A percentile compares a stretch with the other conserved stretches of the same genome.
Evolutionary conservation across 2,888 invertebrate genomes (phyloP).

Genomic region (Liopterus haemorrhoidalis): DNA sequence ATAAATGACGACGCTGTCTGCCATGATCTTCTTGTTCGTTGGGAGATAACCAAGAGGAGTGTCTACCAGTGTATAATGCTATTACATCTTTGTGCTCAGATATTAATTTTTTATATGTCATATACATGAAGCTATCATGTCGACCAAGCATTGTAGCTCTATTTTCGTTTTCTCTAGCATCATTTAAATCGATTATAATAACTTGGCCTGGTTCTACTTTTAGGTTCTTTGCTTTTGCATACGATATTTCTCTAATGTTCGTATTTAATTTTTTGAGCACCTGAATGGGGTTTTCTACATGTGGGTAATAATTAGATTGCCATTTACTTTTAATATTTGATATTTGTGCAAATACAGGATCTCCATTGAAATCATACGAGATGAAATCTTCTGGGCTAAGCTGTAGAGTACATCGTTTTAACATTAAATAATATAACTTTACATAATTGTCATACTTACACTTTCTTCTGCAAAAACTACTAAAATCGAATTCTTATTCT

Average conservation of each 20-base stretch:
- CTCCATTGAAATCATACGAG: conserved; percentile 41
- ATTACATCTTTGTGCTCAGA: conserved; percentile 47
- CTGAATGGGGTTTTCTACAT: conserved; percentile 55
- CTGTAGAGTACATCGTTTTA: conserved; percentile 36
- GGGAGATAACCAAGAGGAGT: conserved; percentile 50
- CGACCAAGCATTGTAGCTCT: conserved; percentile 52
- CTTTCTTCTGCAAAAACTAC: conserved; percentile 50
- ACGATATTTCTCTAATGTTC: conserved; percentile 37
- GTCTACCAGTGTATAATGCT: conserved; percentile 54
- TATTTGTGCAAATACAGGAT: conserved; percentile 45
- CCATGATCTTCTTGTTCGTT: conserved; percentile 33
- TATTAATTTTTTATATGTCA: conserved; percentile 45
- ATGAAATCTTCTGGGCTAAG: conserved; percentile 48
- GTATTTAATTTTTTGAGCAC: conserved; percentile 50
- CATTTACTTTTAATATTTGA: conserved; percentile 40
- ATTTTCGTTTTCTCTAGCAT: conserved; percentile 53
- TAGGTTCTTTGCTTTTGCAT: conserved; percentile 32
- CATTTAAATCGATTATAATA: conserved; percentile 54
- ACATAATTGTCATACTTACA: conserved; percentile 40
- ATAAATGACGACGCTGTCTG: conserved; percentile 34
- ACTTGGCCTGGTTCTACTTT: conserved; percentile 47
- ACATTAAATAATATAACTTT: background rate
- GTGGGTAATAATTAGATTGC: conserved; percentile 52
- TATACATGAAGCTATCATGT: conserved; percentile 46
- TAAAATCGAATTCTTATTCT: conserved; percentile 42